Conservation (phyloP, 2,888 invertebrate genomes). For the Microctonus brassicae region DNA sequence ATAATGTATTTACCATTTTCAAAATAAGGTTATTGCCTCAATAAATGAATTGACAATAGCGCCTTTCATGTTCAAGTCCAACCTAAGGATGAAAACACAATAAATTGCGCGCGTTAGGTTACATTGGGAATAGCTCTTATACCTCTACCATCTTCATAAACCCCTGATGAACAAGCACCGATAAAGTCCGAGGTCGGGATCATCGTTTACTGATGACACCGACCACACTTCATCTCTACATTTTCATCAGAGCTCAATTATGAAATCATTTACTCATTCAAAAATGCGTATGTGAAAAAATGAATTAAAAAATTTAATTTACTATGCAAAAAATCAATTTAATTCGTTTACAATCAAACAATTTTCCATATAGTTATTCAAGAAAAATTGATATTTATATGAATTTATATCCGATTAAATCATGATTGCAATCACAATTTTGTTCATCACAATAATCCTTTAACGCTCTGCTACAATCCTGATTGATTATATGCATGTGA, state of each 20-base stretch:
- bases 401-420: not conserved
- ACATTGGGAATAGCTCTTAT: too few species aligned
- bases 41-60: too few species aligned
- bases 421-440: conserved; percentile 1
- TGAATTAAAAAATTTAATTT: conserved; percentile 1
- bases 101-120: too few species aligned
- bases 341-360: not conserved
- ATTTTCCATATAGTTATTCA: too few species aligned
- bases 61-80: not conserved
- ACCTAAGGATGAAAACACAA: too few species aligned
- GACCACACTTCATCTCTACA: not conserved
- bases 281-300: too few species aligned
- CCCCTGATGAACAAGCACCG: conserved; percentile 58
- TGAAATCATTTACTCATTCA: too few species aligned
- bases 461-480: conserved; percentile 61
- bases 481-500: conserved; percentile 60
- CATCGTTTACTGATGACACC: conserved; percentile 43
- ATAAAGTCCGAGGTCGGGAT: conserved; percentile 63
- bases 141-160: conserved; percentile 48
- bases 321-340: not conserved
- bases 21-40: too few species aligned
- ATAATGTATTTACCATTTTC: too few species aligned
- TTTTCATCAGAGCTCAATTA: conserved; percentile 11
- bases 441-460: too few species aligned
- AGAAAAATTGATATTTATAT: too few species aligned